Conservation (phyloP, 1,140 invertebrate genomes). For the Drosophila ficusphila region DNA sequence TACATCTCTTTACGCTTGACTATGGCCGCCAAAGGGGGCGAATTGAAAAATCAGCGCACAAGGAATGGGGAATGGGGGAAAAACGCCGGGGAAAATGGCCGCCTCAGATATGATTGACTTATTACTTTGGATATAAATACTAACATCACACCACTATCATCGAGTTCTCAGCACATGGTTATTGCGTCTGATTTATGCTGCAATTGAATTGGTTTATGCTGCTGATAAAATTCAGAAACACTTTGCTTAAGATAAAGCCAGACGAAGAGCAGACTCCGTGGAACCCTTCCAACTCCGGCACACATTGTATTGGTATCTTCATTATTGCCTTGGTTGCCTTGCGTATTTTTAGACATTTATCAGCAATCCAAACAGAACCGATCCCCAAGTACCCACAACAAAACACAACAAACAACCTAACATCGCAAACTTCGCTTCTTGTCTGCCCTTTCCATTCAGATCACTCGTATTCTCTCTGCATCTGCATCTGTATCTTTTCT, state of each 20-base stretch:
- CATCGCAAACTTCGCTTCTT: slow-evolving; percentile 49
- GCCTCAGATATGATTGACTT: slow-evolving; percentile 15
- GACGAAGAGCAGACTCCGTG: slow-evolving; percentile 16
- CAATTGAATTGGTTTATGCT: slow-evolving; percentile 24
- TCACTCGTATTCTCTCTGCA: slow-evolving; percentile 3
- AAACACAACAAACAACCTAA: slow-evolving; percentile 48
- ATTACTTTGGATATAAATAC: slow-evolving; percentile 24
- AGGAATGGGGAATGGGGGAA: not conserved
- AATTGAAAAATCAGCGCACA: slow-evolving; percentile 21
- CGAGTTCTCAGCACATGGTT: slow-evolving; percentile 15
- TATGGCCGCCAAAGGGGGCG: slow-evolving; percentile 32
- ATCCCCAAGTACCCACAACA: slow-evolving; percentile 37
- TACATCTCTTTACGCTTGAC: slow-evolving; percentile 79
- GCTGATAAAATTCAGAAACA: slow-evolving; percentile 21
- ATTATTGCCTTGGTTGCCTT: slow-evolving; percentile 31
- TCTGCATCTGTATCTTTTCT: slow-evolving; percentile 48
- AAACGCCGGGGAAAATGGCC: slow-evolving; percentile 46
- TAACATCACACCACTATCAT: slow-evolving; percentile 11
- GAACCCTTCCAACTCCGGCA: not conserved
- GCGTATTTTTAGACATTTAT: slow-evolving; percentile 76
- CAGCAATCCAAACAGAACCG: slow-evolving; percentile 33
- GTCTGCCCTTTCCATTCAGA: slow-evolving; percentile 52
- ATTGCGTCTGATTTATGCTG: slow-evolving; percentile 13
- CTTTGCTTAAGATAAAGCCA: slow-evolving; percentile 8
- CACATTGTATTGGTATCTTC: slow-evolving; percentile 65